Evolutionary conservation across 2,113 vertebrate species (phyloP), one percentile per base, ranked within the genome.

Genomic region (Xyliphius kryptos): DNA sequence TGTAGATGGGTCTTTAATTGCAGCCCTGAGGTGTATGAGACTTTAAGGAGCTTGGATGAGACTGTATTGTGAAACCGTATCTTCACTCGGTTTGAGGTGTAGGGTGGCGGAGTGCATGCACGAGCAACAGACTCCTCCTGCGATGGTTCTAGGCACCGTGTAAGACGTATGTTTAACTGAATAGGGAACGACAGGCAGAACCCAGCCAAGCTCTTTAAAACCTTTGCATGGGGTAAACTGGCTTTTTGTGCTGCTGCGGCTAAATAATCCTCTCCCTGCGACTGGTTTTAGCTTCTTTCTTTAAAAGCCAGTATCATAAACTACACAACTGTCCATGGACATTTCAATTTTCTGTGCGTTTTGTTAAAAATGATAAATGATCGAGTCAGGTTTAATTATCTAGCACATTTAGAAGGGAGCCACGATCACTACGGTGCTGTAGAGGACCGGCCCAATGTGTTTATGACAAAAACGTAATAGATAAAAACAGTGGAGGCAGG

Each of bases 171-270:
- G 74, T 64, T 52, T 43, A 37, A 21, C 50, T 67, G 51, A 70
- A 76, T 70, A 19, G 19, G 21, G 32, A 63, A 22, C 67, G 74
- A 72, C 67, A 76, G 56, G 49, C 41, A 74, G 50, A 67, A 51
- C 51, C 69, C 36, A 44, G 37, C n/a, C 16, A 22, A 46, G 50
- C 21, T 58, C 15, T 22, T 46, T 46, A 13, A 41, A 32, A 32
- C 26, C 26, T 32, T 32, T 32, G 26, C 26, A 32, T 32, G 26
- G 26, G 26, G 26, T 32, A 32, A 5, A 41, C 5, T 12, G 9
- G 40, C 40, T 12, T 10, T 38, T 14, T 41, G 40, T 41, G 13
- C 40, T 41, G 9, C 40, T 41, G 10, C 40, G 13, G 40, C 9
- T 41, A 14, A 41, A 14, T 41, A 41, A 41, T 41, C 5, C 10